Conservation (phyloP, 1,140 invertebrate species). For the Sesamia nonagrioides region DNA sequence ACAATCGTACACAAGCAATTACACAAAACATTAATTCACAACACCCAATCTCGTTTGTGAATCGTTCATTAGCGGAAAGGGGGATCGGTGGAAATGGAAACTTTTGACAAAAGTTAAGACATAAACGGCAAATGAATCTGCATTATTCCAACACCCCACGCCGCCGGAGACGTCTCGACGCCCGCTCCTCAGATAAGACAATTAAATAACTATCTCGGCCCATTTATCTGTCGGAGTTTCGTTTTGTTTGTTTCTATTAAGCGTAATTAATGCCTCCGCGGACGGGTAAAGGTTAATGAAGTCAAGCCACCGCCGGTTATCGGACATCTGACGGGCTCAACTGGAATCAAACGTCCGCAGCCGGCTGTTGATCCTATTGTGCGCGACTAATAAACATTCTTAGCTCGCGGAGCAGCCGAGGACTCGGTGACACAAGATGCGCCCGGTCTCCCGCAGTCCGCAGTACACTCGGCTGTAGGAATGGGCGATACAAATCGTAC, state of each 20-base stretch:
- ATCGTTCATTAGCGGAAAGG: constrained; percentile 71
- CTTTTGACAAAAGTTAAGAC: constrained; percentile 77
- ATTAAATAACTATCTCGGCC: constrained; percentile 79
- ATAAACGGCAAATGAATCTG: constrained; percentile 72
- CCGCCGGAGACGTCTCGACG: constrained; percentile 54
- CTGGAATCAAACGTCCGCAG: constrained; percentile 59
- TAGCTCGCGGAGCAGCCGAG: neutral
- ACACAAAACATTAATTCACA: constrained; percentile 73
- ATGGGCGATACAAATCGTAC: no score
- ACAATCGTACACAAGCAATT: constrained; percentile 68
- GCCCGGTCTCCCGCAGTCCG: neutral
- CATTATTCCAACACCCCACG: constrained; percentile 60
- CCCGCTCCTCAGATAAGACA: constrained; percentile 70
- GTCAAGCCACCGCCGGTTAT: constrained; percentile 65
- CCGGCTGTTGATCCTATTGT: constrained; percentile 23
- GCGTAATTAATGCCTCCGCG: constrained; percentile 77
- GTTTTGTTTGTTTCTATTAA: constrained; percentile 83
- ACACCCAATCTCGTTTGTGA: constrained; percentile 69
- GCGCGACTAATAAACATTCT: constrained; percentile 53
- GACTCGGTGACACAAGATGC: neutral
- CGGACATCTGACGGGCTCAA: constrained; percentile 68
- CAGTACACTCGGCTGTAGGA: neutral
- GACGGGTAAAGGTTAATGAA: constrained; percentile 78
- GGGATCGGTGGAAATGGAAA: constrained; percentile 58
- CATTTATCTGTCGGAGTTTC: constrained; percentile 77